These are phyloP conservation scores for Dicyrtoma fusca DNA, from an alignment of 2,888 invertebrate species.

Conservation along the genomic window DNA sequence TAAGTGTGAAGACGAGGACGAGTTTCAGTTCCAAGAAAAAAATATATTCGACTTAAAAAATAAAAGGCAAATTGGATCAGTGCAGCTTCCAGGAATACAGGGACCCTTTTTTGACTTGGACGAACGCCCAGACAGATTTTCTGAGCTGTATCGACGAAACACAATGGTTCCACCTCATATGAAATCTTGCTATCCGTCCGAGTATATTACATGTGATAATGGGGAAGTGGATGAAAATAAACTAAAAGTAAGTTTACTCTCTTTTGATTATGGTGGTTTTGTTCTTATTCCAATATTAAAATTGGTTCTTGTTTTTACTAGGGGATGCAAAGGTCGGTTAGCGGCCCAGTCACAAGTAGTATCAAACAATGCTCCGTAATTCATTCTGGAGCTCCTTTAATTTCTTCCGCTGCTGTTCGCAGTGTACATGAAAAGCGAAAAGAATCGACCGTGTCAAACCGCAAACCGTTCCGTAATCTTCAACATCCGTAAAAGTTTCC, in stretches of 20 bases:
- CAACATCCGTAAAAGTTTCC: background rate
- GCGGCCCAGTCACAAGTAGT: conserved; percentile 10
- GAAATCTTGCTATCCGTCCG: conserved; percentile 81
- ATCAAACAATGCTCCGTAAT: background rate
- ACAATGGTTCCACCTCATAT: conserved; percentile 82
- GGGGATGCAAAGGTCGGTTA: conserved; percentile 17
- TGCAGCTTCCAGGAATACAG: conserved; percentile 34
- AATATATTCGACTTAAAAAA: conserved; percentile 68
- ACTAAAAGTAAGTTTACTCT: conserved; percentile 22
- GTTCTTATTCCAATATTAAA: background rate
- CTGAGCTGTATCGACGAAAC: conserved; percentile 77
- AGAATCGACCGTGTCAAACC: background rate
- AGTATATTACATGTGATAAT: conserved; percentile 69
- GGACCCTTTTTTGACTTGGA: background rate
- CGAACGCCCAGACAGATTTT: conserved; percentile 61
- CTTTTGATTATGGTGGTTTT: background rate
- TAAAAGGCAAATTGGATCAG: conserved; percentile 62
- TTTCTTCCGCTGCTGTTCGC: background rate
- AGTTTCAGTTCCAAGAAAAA: conserved; percentile 80
- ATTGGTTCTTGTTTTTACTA: conserved; percentile 3
- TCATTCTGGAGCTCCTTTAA: background rate
- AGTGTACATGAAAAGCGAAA: background rate
- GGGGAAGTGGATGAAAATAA: conserved; percentile 57
- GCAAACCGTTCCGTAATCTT: background rate
- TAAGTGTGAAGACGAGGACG: conserved; percentile 83